Base-by-base conservation (phyloP, 2,113 vertebrate genomes). In the Perognathus longimembris region DNA sequence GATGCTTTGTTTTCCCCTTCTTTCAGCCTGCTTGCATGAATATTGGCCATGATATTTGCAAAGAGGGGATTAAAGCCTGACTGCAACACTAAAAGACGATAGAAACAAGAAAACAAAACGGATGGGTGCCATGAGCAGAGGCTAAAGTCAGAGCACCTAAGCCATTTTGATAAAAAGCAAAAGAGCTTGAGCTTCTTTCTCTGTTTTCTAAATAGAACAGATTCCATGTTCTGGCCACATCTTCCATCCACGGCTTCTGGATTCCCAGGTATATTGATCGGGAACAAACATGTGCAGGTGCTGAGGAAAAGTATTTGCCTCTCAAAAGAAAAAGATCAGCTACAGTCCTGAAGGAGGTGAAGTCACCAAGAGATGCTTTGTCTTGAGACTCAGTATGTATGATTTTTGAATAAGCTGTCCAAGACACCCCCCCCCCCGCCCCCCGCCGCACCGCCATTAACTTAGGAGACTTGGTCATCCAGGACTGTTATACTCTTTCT, bases 101-200 rank as follows among this genome's bases (percentile, higher is more conserved):
- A 61, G 84, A 88, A 74, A 89, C 38, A 69, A 79, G 83, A 93
- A 90, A 91, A 95, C 67, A 93, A 90, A 91, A 95, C 67, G 57
- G 34, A 61, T 69, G 69, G 67, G n/a, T 38, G 20, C 70, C 66
- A 28, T 22, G 40, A 50, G 81, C 54, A 38, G 28, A 74, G 85
- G 67, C 42, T 63, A 30, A 95, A 85, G 57, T 67, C 66, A 17
- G 26, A 30, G 54, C 70, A 73, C 66, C 80, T 45, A 66, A 71
- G 22, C 69, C 54, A 88, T 90, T 95, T 82, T 71, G 14, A 73
- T 75, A 88, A 90, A 90, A 86, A 54, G n/a, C 85, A 64, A 73
- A 88, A 79, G 73, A 76, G 20, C 57, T 54, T 17, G 57, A 28
- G 34, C 34, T 54, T 82, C 30, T 75, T 54, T 57, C 30, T 89